Evolutionary conservation across 2,113 vertebrate species (phyloP).

Genomic region (Talpa occidentalis): DNA sequence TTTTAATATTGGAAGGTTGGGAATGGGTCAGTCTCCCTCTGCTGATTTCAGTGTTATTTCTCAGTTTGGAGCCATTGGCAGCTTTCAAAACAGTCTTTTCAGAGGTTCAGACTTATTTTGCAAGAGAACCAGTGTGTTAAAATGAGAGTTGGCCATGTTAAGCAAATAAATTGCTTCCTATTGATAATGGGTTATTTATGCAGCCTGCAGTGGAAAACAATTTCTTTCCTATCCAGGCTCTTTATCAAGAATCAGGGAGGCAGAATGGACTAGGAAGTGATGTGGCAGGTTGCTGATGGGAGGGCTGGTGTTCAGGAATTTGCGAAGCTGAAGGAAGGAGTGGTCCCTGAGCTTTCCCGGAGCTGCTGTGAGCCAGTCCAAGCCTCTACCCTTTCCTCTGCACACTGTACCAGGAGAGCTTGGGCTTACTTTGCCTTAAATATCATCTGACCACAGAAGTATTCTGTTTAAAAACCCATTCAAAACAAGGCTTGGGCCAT

Average conservation of each 20-base stretch:
- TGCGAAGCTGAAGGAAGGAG: too few species aligned
- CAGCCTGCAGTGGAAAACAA: background rate
- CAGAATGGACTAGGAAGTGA: background rate
- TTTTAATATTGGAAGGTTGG: background rate
- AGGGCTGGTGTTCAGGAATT: background rate
- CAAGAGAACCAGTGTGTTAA: slow-evolving; percentile 46
- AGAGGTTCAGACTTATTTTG: slow-evolving; percentile 49
- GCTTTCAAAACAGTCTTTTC: slow-evolving; percentile 64
- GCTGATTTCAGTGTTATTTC: slow-evolving; percentile 55
- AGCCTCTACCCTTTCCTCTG: background rate
- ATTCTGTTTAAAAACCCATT: background rate
- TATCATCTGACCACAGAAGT: background rate
- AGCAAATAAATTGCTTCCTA: slow-evolving; percentile 65
- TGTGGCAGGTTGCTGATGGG: background rate
- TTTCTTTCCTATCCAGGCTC: background rate
- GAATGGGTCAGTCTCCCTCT: background rate
- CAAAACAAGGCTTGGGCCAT: background rate
- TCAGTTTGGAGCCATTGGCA: background rate
- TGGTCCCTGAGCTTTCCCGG: background rate
- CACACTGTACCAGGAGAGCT: background rate
- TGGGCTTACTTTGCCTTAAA: background rate
- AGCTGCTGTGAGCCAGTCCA: background rate
- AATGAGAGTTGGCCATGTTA: slow-evolving; percentile 61
- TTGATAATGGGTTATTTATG: slow-evolving; percentile 62
- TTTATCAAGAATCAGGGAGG: slow-evolving; percentile 1